These are phyloP conservation scores for Thaumetopoea pityocampa DNA, from an alignment of 1,140 invertebrate species.

Conservation along the genomic window DNA sequence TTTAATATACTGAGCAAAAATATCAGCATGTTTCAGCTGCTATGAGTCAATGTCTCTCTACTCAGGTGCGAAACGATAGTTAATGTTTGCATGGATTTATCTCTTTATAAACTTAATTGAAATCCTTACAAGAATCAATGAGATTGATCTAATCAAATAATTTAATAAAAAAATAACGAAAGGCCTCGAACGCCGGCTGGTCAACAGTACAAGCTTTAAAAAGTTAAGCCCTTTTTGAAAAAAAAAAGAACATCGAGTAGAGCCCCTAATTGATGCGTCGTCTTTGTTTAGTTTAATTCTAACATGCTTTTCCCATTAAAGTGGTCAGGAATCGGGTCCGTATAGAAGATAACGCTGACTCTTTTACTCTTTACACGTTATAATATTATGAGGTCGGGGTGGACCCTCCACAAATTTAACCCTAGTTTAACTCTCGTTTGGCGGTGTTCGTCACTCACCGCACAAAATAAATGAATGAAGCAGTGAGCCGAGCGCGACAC, in stretches of 20 bases:
- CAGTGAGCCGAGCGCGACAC: conserved; percentile 42
- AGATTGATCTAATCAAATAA: conserved; percentile 71
- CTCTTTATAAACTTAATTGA: conserved; percentile 68
- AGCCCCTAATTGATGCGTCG: conserved; percentile 72
- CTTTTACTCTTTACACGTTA: conserved; percentile 72
- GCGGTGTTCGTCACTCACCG: conserved; percentile 26
- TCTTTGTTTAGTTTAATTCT: conserved; percentile 76
- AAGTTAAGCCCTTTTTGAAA: conserved; percentile 65
- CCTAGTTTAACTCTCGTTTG: conserved; percentile 51
- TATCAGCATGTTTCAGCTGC: no score
- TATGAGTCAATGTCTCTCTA: no score
- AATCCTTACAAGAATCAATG: conserved; percentile 70
- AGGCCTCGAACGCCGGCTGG: conserved; percentile 49
- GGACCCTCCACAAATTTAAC: conserved; percentile 46
- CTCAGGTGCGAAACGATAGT: conserved; percentile 37
- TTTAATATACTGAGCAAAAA: no score
- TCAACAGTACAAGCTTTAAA: conserved; percentile 65
- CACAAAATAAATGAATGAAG: conserved; percentile 59
- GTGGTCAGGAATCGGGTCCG: conserved; percentile 69
- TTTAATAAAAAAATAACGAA: conserved; percentile 65
- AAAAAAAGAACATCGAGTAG: conserved; percentile 45
- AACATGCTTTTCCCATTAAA: conserved; percentile 75
- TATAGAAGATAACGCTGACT: conserved; percentile 67
- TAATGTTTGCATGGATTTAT: conserved; percentile 61
- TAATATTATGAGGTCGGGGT: conserved; percentile 64